Evolutionary conservation across 2,888 invertebrate species (phyloP).

Genomic region (Melikaiella ostensackeni): DNA sequence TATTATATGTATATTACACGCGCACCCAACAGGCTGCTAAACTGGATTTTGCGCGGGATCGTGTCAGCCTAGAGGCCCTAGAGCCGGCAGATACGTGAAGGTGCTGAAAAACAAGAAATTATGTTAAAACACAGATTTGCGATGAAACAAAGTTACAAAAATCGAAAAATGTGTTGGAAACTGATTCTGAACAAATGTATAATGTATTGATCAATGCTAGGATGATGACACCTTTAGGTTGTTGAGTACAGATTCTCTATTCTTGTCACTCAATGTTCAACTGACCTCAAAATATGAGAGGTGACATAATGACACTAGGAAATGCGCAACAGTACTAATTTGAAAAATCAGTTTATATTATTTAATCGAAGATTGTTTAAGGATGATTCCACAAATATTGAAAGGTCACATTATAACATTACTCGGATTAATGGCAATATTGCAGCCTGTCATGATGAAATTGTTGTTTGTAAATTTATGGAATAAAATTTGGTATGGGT

Average conservation of each 20-base stretch:
- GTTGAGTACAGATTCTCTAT: too few relatives aligned
- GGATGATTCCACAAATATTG: background rate
- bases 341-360: too few relatives aligned
- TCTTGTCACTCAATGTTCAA: too few relatives aligned
- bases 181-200: background rate
- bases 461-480: background rate
- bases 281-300: too few relatives aligned
- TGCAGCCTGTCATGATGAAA: background rate
- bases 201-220: too few relatives aligned
- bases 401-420: background rate
- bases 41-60: constrained; percentile 3
- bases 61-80: background rate
- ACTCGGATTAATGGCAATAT: background rate
- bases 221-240: too few relatives aligned
- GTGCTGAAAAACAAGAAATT: constrained; percentile 7
- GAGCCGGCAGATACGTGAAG: background rate
- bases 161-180: background rate
- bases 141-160: background rate
- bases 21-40: constrained; percentile 34
- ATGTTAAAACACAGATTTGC: constrained; percentile 13
- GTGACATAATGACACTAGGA: too few relatives aligned
- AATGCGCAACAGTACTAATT: too few relatives aligned
- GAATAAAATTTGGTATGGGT: constrained; percentile 3
- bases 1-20: constrained; percentile 41
- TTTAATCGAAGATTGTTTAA: too few relatives aligned